Evolutionary conservation across 2,888 invertebrate species (phyloP), one percentile per base, ranked within the genome.

Genomic region (Tipula confusa): DNA sequence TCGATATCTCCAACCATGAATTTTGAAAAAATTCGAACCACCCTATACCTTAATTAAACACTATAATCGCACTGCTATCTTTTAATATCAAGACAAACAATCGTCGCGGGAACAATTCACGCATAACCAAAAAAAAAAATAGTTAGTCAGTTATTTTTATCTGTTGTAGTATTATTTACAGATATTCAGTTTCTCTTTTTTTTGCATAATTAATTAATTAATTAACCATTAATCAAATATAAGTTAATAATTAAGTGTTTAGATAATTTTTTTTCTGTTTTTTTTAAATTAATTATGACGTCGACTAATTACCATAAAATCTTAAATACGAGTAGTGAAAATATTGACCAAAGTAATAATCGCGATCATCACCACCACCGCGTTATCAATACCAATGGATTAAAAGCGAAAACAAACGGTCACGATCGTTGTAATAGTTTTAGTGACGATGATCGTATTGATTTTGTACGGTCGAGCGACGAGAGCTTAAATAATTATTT

Each of bases 401-500:
- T 33, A 9, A n/a, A n/a, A n/a, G 13, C 13, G 13, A 9, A 43
- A 15, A 64, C 24, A 24, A 43, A 38, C 13, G 38, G 38, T 31
- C 4, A 36, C 11, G 36, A 36, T 43, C 15, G 11, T 24, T 9
- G 64, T 24, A 24, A 9, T 64, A 64, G 64, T 24, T 9, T 6
- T 24, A 64, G 64, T 64, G 7, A 18, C 9, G 24, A 64, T 64
- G 64, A 64, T 64, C 64, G 9, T 24, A 64, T 64, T 64, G 64
- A 64, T 64, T 64, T 64, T 64, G 64, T 64, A 9, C 64, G 64
- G 24, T 64, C 81, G 29, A 85, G 84, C 83, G 84, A 84, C 9
- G 85, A 85, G 80, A 91, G 91, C 84, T 89, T 91, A 86, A 91
- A 91, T 87, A 91, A 91, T 87, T 91, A 90, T 85, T 85, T 91